phyloP scores from a whole-genome alignment of 2,113 vertebrate genomes.

The Oxyura jamaicensis region DNA sequence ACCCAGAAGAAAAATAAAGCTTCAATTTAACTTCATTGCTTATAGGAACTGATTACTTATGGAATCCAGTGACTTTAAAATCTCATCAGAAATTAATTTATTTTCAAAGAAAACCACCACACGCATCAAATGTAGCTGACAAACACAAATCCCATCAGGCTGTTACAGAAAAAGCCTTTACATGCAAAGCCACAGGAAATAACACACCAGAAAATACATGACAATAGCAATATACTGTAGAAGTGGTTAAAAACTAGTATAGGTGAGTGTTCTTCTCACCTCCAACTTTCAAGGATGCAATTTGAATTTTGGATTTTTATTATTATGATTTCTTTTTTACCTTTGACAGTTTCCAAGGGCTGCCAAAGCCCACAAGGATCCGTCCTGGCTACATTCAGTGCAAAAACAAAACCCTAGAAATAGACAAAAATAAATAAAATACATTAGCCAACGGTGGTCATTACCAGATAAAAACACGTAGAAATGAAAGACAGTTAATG shows the following conservation, averaged over 20 bases:
- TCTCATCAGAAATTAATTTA: background rate
- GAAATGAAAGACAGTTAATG: background rate
- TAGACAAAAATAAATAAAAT: background rate
- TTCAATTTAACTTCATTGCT: background rate
- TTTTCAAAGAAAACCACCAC: background rate
- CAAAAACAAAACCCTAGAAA: slow-evolving; percentile 76
- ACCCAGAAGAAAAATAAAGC: background rate
- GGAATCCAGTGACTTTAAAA: background rate
- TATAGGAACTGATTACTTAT: background rate
- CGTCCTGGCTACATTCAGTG: slow-evolving; percentile 83
- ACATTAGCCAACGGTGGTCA: background rate
- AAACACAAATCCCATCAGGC: background rate
- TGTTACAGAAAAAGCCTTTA: background rate
- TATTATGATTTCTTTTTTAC: slow-evolving; percentile 68
- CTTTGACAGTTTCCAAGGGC: slow-evolving; percentile 80
- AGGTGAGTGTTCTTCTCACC: background rate
- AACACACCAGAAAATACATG: background rate
- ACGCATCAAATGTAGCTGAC: background rate
- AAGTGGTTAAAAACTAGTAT: background rate
- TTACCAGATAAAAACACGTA: background rate
- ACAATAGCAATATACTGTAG: background rate
- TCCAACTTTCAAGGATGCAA: background rate
- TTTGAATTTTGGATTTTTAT: background rate
- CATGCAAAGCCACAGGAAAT: slow-evolving; percentile 1
- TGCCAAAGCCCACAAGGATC: slow-evolving; percentile 72